Conservation (phyloP, 2,113 vertebrate genomes). For the Callochromis pleurospilus region DNA sequence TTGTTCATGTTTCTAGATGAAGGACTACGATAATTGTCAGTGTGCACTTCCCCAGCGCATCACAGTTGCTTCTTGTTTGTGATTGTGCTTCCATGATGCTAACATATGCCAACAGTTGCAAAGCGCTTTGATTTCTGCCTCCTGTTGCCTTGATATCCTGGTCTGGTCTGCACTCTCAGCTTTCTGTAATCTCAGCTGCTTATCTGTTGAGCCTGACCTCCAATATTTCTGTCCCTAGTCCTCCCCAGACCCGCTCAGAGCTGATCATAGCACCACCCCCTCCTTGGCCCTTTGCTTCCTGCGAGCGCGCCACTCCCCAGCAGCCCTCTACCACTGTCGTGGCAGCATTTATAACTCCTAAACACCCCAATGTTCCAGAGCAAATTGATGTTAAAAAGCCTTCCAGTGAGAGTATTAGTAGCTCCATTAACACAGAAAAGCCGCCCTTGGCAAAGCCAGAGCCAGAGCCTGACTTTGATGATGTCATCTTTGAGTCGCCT, state of each 20-base stretch:
- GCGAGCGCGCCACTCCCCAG: conserved; percentile 26
- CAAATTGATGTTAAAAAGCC: conserved; percentile 6
- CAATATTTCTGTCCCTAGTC: conserved; percentile 64
- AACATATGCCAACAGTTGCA: conserved; percentile 10
- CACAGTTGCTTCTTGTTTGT: not conserved
- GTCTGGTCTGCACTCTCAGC: not conserved
- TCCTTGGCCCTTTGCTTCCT: conserved; percentile 66
- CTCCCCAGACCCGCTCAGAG: conserved; percentile 33
- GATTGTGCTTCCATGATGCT: not conserved
- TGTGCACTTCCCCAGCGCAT: not conserved
- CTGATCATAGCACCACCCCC: conserved; percentile 64
- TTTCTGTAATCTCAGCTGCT: not conserved
- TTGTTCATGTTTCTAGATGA: not conserved
- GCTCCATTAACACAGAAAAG: not conserved
- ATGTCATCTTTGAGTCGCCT: conserved; percentile 23
- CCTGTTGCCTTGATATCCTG: not conserved
- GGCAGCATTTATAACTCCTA: conserved; percentile 54
- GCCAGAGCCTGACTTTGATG: conserved; percentile 21
- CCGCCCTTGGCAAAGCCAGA: conserved; percentile 29
- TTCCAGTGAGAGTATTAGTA: not conserved
- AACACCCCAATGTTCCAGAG: not conserved
- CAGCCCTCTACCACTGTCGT: conserved; percentile 42
- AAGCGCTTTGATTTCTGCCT: not conserved
- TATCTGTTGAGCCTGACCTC: conserved; percentile 35
- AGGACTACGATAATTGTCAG: not conserved